Percentiles rank a stretch among this genome's conserved stretches.
phyloP scores from a whole-genome alignment of 2,888 invertebrate genomes.

The Ischnus inquisitorius region DNA sequence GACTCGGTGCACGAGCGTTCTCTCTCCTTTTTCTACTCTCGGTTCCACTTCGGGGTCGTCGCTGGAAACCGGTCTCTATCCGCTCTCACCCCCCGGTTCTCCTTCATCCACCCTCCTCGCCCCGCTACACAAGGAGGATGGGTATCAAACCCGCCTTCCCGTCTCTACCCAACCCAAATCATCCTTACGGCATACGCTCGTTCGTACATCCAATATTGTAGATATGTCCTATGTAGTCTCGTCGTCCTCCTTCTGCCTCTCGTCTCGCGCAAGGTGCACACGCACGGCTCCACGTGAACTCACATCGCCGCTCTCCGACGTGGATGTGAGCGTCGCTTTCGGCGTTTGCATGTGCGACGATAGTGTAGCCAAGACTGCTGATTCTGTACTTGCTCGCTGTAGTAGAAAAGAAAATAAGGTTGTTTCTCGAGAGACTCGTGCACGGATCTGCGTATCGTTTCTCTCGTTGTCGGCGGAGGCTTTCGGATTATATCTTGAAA shows the following conservation, averaged over 20 bases:
- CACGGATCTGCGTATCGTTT: slow-evolving; percentile 57
- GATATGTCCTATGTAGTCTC: slow-evolving; percentile 73
- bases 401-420: slow-evolving; percentile 57
- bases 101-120: slow-evolving; percentile 61
- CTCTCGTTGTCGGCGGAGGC: slow-evolving; percentile 42
- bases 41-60: slow-evolving; percentile 75
- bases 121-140: slow-evolving; percentile 52
- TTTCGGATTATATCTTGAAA: slow-evolving; percentile 49
- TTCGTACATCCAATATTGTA: slow-evolving; percentile 83
- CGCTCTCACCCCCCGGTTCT: slow-evolving; percentile 67
- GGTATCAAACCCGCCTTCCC: slow-evolving; percentile 59
- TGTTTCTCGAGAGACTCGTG: slow-evolving; percentile 67
- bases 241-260: slow-evolving; percentile 41
- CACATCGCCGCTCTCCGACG: slow-evolving; percentile 35
- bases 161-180: slow-evolving; percentile 69
- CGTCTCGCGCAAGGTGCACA: slow-evolving; percentile 54
- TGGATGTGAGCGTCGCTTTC: slow-evolving; percentile 19
- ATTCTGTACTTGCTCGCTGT: slow-evolving; percentile 46
- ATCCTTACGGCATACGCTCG: slow-evolving; percentile 72
- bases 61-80: slow-evolving; percentile 61
- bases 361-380: slow-evolving; percentile 37
- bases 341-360: too few species aligned
- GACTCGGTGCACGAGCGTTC: slow-evolving; percentile 60
- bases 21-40: slow-evolving; percentile 64
- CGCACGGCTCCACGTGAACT: slow-evolving; percentile 55